Evolutionary conservation across 2,113 vertebrate genomes (phyloP), one percentile per base, ranked within the genome.

Genomic region (Halcyon senegalensis): DNA sequence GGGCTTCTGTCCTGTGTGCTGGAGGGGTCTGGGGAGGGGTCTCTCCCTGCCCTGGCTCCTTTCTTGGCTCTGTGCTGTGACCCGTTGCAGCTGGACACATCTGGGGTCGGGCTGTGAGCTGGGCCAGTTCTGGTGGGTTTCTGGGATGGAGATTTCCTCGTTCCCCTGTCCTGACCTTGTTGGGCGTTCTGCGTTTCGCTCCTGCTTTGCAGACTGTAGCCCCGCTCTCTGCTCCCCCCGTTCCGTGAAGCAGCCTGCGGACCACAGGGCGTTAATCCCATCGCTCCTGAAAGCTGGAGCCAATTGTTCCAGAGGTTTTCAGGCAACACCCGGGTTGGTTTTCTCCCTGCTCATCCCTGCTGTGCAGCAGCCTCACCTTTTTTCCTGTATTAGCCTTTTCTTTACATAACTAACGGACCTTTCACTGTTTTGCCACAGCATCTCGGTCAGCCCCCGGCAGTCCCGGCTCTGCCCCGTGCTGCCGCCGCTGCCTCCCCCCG

Each of bases 1-100:
- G 53, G n/a, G 62, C 63, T 85, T 27, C 58, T 64, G 44, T 39
- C 64, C 37, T 56, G 23, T 13, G 1, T 6, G 60, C 7, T 33
- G 63, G 16, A 15, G 39, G 9, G 62, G 28, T 17, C 3, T 4
- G 20, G 13, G 41, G 39, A 37, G 11, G 30, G n/a, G 7, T 39
- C 48, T 50, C 15, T 46, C 69, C 44, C 46, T 70, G 37, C 70
- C 77, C 76, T 19, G 9, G 5, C 55, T 67, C 28, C n/a, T 10
- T 24, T 12, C 30, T 27, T 1, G 0, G 60, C 18, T n/a, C 81
- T 1, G 0, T 28, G 28, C 77, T 2, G 2, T 18, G 41, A 9
- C 59, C 24, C 14, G 1, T 19, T 1, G 4, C 62, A 28, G 51
- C 24, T 18, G 7, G 24, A 3, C 5, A 2, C 0, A 2, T 7